phyloP scores from a whole-genome alignment of 2,888 invertebrate genomes.

The Sycophila texana region DNA sequence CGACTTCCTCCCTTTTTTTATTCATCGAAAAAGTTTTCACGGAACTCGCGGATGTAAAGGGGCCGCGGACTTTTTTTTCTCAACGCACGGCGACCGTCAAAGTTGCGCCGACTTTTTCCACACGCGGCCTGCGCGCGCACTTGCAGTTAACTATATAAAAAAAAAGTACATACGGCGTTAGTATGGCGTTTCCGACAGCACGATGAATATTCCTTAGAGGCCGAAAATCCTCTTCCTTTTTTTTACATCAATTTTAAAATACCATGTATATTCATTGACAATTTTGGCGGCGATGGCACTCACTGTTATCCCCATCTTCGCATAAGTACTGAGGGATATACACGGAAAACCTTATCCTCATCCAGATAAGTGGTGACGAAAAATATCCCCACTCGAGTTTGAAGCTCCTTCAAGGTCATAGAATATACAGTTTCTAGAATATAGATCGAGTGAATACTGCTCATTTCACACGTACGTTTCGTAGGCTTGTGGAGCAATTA shows the following conservation, averaged over 20 bases:
- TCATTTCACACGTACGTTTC: no score
- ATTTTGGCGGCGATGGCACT: neutral
- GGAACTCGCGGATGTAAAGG: constrained; percentile 31
- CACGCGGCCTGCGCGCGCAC: constrained; percentile 6
- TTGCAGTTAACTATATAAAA: neutral
- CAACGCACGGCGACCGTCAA: constrained; percentile 5
- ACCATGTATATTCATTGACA: constrained; percentile 47
- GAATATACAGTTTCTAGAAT: no score
- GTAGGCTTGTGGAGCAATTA: no score
- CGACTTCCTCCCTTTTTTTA: constrained; percentile 35
- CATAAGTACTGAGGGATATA: no score
- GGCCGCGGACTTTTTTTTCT: constrained; percentile 6
- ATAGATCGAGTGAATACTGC: no score
- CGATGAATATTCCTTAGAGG: constrained; percentile 25
- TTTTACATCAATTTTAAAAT: constrained; percentile 37
- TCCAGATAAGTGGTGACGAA: no score
- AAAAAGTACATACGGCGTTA: no score
- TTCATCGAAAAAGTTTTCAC: constrained; percentile 46
- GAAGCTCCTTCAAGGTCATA: no score
- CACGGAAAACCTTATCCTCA: no score
- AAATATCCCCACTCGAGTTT: no score
- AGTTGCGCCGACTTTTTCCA: neutral
- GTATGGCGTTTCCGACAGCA: constrained; percentile 10
- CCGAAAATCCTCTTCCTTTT: neutral
- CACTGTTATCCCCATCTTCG: no score